Conservation (phyloP, 2,888 invertebrate genomes). For the Boloria selene region DNA sequence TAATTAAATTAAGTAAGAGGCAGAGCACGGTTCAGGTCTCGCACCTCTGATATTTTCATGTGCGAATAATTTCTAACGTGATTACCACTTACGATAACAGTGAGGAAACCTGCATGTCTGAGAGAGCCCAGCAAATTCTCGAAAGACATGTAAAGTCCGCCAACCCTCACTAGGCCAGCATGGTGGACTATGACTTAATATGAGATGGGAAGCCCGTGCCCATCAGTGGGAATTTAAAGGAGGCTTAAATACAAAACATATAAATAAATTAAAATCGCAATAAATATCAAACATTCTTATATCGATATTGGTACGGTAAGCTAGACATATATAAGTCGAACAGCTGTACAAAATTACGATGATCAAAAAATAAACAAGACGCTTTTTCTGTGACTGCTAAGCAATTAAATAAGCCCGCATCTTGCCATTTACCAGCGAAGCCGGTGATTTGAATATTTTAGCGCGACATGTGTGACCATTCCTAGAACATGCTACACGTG, state of each 20-base stretch:
- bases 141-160: no score
- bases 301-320: conserved; percentile 2
- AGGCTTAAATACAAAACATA: not conserved
- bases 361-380: conserved; percentile 17
- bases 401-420: conserved; percentile 48
- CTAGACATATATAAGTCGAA: conserved; percentile 6
- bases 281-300: not conserved
- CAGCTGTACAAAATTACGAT: conserved; percentile 12
- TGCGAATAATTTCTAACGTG: no score
- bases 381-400: conserved; percentile 19
- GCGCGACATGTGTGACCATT: conserved; percentile 65
- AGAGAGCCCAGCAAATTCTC: no score
- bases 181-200: no score
- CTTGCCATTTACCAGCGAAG: conserved; percentile 42
- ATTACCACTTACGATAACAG: no score
- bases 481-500: conserved; percentile 73
- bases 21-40: no score
- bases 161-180: no score
- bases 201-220: no score
- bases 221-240: no score
- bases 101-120: no score
- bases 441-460: conserved; percentile 46
- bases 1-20: no score
- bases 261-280: not conserved
- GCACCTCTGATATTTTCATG: no score